A percentile compares a stretch with the other conserved stretches of the same genome.
Conservation (phyloP, 2,888 invertebrate genomes). For the Catocala nupta region DNA sequence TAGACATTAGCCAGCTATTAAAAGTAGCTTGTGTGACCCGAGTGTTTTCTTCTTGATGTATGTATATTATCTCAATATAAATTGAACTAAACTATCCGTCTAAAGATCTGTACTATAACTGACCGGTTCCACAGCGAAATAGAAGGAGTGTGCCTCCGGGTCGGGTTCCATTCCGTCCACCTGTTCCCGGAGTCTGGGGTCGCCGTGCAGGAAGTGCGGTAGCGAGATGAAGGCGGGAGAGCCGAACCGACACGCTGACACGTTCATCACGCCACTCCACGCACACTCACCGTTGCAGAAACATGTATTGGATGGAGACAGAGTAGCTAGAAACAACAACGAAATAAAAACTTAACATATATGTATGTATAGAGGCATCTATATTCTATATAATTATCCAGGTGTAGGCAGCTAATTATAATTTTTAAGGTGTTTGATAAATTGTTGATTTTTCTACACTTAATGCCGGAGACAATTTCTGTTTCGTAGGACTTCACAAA, state of each 20-base stretch:
- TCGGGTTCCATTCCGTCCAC: conserved; percentile 91
- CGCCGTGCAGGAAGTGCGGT: conserved; percentile 94
- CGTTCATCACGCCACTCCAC: conserved; percentile 92
- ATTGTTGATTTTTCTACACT: too few species aligned
- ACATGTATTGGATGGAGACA: conserved; percentile 89
- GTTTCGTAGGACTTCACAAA: too few species aligned
- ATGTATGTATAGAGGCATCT: too few species aligned
- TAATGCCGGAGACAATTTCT: too few species aligned
- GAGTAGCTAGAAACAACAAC: conserved; percentile 79
- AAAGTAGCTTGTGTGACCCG: too few species aligned
- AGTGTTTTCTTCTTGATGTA: too few species aligned
- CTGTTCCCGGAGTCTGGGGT: conserved; percentile 88
- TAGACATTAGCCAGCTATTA: too few species aligned
- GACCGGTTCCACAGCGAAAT: conserved; percentile 92
- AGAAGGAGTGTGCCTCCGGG: conserved; percentile 91
- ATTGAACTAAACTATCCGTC: too few species aligned
- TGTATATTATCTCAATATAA: too few species aligned
- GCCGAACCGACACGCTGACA: conserved; percentile 92
- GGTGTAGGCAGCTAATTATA: too few species aligned
- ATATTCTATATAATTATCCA: too few species aligned
- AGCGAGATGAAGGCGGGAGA: conserved; percentile 94
- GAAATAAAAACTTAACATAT: neutral
- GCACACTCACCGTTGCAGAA: conserved; percentile 91
- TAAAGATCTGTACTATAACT: conserved; percentile 49
- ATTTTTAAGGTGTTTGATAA: too few species aligned